Evolutionary conservation across 2,888 invertebrate genomes (phyloP), one percentile per base, ranked within the genome.

Genomic region (Zonitis immaculata): DNA sequence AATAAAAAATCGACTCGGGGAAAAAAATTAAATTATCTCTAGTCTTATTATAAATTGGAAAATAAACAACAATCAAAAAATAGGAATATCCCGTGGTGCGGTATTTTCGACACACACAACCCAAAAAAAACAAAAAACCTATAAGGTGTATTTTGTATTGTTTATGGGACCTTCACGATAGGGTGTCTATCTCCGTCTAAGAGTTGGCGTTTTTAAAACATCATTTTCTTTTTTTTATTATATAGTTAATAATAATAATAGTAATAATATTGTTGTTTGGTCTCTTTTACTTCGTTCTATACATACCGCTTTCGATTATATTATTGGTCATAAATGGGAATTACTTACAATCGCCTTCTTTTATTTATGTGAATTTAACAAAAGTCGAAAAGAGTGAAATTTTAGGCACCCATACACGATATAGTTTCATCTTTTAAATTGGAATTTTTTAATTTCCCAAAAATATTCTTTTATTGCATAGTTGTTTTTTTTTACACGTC

Each of bases 71-170:
- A 28, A 49, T 51, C 50, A 54, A 47, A 53, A 49, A 54, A n/a
- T 54, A 47, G 47, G 32, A 9, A 42, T 43, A 43, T 25, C 22
- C 43, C 6, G 25, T 11, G 43, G 43, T 39, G 32, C 14, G 32
- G 32, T 32, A 32, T 32, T 32, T 32, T 32, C 14, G 32, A 32
- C 14, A 32, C 6, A 32, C n/a, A n/a, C n/a, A n/a, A n/a, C n/a
- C n/a, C n/a, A n/a, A 12, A 12, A 32, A 14, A 32, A 14, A 32
- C 14, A 14, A 32, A 14, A 14, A 14, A 14, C 14, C 32, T 14
- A 32, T 14, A 32, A n/a, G 14, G 68, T 68, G 68, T 71, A 70
- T 71, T 70, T 66, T 68, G 70, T 66, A 72, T 73, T 73, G 72
- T 73, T 73, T 73, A 73, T 73, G 71, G 68, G 70, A 62, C 56